Conservation (phyloP, 1,140 invertebrate species). For the Pogonomyrmex californicus region DNA sequence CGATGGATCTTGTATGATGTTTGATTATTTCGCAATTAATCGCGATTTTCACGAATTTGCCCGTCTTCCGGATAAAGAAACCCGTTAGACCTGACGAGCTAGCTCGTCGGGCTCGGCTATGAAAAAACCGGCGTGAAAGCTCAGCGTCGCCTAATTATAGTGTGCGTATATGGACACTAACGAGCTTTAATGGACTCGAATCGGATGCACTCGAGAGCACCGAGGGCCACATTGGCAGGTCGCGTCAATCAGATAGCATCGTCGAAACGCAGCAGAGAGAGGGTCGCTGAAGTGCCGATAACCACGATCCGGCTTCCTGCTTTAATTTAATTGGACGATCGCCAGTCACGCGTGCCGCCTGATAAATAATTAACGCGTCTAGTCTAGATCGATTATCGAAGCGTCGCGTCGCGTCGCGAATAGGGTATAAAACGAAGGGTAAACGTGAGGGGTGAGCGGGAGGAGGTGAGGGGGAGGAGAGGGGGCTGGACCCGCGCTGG, state of each 20-base stretch:
- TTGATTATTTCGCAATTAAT: slow-evolving; percentile 1
- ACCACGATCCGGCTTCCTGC: slow-evolving; percentile 77
- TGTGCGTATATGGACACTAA: slow-evolving; percentile 68
- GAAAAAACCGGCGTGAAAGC: slow-evolving; percentile 36
- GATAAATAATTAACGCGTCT: slow-evolving; percentile 81
- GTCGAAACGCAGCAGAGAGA: slow-evolving; percentile 69
- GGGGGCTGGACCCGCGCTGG: background rate
- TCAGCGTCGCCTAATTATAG: slow-evolving; percentile 69
- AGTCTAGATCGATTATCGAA: slow-evolving; percentile 77
- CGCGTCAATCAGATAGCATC: slow-evolving; percentile 77
- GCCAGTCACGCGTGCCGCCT: slow-evolving; percentile 79
- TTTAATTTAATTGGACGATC: slow-evolving; percentile 80
- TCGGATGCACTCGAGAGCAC: slow-evolving; percentile 65
- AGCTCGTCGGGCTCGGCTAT: background rate
- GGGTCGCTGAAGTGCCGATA: slow-evolving; percentile 76
- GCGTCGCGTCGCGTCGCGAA: slow-evolving; percentile 60
- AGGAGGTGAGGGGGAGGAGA: too few species aligned
- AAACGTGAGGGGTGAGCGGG: background rate
- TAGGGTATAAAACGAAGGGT: slow-evolving; percentile 21
- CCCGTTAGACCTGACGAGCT: background rate
- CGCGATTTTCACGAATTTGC: background rate
- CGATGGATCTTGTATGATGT: background rate
- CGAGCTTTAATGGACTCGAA: slow-evolving; percentile 76
- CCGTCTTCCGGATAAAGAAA: slow-evolving; percentile 37
- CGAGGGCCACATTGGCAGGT: slow-evolving; percentile 73